phyloP scores from a whole-genome alignment of 2,113 vertebrate genomes.

The Misgurnus anguillicaudatus region DNA sequence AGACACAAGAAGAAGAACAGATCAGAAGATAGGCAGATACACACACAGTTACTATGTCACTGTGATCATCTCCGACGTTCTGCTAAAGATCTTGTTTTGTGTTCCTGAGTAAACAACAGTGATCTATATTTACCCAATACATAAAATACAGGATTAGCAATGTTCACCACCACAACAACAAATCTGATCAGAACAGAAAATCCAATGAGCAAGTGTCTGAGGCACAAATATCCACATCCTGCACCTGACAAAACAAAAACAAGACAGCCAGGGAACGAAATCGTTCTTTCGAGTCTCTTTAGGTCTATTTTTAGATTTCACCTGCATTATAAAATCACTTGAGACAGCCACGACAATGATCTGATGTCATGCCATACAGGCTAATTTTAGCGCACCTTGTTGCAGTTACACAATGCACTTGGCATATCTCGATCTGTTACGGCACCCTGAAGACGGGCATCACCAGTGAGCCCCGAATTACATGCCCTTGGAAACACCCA shows the following conservation, averaged over 20 bases:
- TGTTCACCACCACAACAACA: background rate
- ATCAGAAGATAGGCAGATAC: background rate
- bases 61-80: background rate
- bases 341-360: constrained; percentile 67
- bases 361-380: constrained; percentile 61
- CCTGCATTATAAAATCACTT: constrained; percentile 56
- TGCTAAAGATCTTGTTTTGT: background rate
- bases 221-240: background rate
- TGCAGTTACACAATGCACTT: constrained; percentile 62
- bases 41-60: background rate
- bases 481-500: constrained; percentile 18
- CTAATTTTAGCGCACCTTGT: constrained; percentile 69
- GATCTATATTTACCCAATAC: too few relatives aligned
- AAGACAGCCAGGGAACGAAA: constrained; percentile 8
- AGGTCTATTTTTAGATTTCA: constrained; percentile 48
- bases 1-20: constrained; percentile 49
- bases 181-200: background rate
- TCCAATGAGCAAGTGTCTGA: constrained; percentile 18
- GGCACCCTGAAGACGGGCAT: constrained; percentile 2
- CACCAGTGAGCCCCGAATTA: constrained; percentile 3
- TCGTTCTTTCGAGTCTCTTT: constrained; percentile 13
- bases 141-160: background rate
- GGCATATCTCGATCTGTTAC: constrained; percentile 23
- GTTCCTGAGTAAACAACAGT: background rate
- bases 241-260: background rate